A percentile compares a stretch with the other conserved stretches of the same genome.
phyloP scores from a whole-genome alignment of 2,888 invertebrate genomes.

The Ectemnius continuus region DNA sequence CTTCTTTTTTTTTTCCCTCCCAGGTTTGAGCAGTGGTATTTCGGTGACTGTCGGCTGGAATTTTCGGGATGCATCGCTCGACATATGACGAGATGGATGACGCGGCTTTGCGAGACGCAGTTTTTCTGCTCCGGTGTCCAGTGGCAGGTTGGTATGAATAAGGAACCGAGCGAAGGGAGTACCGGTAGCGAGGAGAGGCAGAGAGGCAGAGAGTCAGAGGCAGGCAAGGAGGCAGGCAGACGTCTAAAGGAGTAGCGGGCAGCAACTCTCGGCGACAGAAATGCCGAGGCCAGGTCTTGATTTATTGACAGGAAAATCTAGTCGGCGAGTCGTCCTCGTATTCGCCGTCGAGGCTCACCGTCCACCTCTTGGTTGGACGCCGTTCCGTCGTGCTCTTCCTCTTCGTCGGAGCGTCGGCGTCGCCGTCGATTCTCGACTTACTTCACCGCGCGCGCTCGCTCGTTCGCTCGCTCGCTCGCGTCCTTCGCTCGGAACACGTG shows the following conservation, averaged over 20 bases:
- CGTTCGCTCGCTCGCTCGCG: too few species aligned
- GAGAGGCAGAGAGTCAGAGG: constrained; percentile 74
- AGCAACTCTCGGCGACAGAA: constrained; percentile 64
- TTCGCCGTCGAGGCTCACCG: constrained; percentile 23
- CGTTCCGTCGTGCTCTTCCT: constrained; percentile 29
- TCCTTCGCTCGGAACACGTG: constrained; percentile 19
- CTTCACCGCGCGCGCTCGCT: constrained; percentile 56
- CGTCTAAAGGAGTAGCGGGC: constrained; percentile 44
- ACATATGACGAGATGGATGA: constrained; percentile 10
- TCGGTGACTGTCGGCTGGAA: too few species aligned
- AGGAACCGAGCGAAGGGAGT: constrained; percentile 66
- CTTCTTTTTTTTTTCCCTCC: too few species aligned
- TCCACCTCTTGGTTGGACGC: constrained; percentile 21
- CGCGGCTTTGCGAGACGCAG: constrained; percentile 38
- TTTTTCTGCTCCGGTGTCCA: constrained; percentile 58
- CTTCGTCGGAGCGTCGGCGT: constrained; percentile 26
- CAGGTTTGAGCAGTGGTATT: too few species aligned
- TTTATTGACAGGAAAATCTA: constrained; percentile 78
- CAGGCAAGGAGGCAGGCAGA: constrained; percentile 49
- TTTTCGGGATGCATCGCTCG: not conserved
- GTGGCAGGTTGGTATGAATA: constrained; percentile 64
- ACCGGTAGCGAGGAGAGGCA: constrained; percentile 32
- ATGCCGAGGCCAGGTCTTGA: constrained; percentile 76
- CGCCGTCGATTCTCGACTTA: constrained; percentile 53
- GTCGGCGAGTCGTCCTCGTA: constrained; percentile 62